These are phyloP conservation scores for Oscarella lobularis DNA, from an alignment of 37 sponge, comb jelly and placozoan species.

Conservation along the genomic window DNA sequence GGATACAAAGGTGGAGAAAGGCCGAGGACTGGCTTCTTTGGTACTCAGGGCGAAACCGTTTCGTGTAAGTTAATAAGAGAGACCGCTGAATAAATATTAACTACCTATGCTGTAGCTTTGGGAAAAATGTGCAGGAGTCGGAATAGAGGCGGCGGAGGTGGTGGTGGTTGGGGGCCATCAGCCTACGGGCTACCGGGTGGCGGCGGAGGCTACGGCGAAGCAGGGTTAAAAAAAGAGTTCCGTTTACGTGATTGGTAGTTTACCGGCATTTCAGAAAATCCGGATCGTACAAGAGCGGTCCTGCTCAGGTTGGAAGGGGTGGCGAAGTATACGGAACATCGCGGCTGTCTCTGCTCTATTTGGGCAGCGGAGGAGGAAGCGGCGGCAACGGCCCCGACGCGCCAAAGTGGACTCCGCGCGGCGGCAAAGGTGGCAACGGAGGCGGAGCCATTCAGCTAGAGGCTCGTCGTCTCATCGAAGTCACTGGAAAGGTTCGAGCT, in stretches of 20 bases:
- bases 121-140: not conserved
- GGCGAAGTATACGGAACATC: not conserved
- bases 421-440: not conserved
- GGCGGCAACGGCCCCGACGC: constrained; percentile 9
- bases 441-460: constrained; percentile 2
- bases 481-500: not conserved
- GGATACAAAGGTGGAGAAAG: not conserved
- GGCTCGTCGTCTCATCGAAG: not conserved
- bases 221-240: no score
- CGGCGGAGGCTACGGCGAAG: constrained; percentile 1
- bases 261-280: no score
- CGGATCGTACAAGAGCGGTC: not conserved
- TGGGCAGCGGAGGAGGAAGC: constrained; percentile 5
- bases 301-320: not conserved
- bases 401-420: not conserved
- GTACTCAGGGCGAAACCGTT: not conserved
- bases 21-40: not conserved
- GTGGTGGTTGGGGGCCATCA: not conserved
- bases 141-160: not conserved
- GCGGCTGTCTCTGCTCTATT: not conserved
- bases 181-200: not conserved
- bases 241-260: no score
- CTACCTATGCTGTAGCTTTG: not conserved
- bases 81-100: no score
- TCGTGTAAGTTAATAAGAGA: not conserved